phyloP scores from a whole-genome alignment of 2,113 vertebrate genomes.

The Sciurus niger region DNA sequence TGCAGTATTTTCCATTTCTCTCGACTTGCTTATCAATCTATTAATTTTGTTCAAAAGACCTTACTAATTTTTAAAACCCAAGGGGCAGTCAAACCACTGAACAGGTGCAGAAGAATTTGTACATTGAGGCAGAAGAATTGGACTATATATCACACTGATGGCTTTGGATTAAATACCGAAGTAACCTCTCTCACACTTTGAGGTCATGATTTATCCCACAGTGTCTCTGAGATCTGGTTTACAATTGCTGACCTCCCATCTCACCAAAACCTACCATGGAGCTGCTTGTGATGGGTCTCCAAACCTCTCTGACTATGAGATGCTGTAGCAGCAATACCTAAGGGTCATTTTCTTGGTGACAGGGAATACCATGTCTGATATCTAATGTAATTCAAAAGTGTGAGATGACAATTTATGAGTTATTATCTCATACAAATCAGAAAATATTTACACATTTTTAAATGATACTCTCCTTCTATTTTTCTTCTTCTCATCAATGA shows the following conservation, averaged over 20 bases:
- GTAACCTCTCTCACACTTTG: not conserved
- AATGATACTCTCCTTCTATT: not conserved
- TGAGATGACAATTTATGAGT: conserved; percentile 24
- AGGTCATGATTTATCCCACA: not conserved
- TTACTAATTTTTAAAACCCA: not conserved
- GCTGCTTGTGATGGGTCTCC: not conserved
- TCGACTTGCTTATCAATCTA: not conserved
- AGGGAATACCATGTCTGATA: conserved; percentile 8
- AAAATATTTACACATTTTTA: conserved; percentile 61
- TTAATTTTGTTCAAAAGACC: conserved; percentile 13
- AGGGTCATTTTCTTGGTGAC: conserved; percentile 66
- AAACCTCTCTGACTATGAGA: not conserved
- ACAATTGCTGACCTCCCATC: not conserved
- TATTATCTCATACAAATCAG: conserved; percentile 33
- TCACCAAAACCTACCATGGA: not conserved
- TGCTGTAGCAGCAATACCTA: conserved; percentile 2
- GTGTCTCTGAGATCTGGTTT: not conserved
- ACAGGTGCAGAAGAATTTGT: not conserved
- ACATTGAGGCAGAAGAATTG: not conserved
- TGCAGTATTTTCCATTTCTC: not conserved
- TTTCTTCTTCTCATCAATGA: conserved; percentile 5
- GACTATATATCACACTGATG: not conserved
- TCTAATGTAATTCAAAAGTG: conserved; percentile 38
- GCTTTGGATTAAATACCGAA: not conserved
- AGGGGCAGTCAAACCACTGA: not conserved